Evolutionary conservation across 2,888 invertebrate species (phyloP).

Genomic region (Erpobdella octoculata): DNA sequence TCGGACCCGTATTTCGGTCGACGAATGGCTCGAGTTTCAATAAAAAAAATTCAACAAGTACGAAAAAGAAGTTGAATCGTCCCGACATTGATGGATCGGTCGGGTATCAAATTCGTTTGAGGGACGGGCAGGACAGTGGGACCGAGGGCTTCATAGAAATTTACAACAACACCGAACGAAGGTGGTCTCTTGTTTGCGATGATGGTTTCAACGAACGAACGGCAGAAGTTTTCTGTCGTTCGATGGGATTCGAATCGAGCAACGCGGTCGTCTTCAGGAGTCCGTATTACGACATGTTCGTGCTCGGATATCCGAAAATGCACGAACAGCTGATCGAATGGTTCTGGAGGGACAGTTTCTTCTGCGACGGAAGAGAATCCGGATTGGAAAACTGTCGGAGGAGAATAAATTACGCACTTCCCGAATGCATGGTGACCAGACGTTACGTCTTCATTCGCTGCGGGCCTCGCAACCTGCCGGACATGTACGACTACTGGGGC

Average conservation of each 20-base stretch:
- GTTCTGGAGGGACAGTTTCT: conserved; percentile 49
- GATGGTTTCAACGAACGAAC: conserved; percentile 84
- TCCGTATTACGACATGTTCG: conserved; percentile 47
- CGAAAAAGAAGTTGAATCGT: conserved; percentile 12
- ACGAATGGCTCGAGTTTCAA: background rate
- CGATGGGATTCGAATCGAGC: conserved; percentile 78
- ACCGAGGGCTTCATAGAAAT: conserved; percentile 80
- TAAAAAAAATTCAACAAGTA: too few relatives aligned
- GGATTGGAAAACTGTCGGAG: conserved; percentile 58
- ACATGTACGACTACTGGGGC: conserved; percentile 65
- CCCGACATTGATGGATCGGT: conserved; percentile 19
- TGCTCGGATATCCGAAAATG: conserved; percentile 47
- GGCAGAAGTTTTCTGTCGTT: conserved; percentile 88
- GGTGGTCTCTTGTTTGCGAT: conserved; percentile 96
- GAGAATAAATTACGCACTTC: conserved; percentile 63
- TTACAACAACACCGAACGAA: conserved; percentile 85
- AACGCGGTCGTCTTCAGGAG: conserved; percentile 75
- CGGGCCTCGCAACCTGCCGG: conserved; percentile 55
- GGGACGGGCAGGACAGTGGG: conserved; percentile 67
- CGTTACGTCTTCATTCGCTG: conserved; percentile 86
- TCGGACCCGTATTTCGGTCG: conserved; percentile 28
- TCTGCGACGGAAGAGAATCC: conserved; percentile 52
- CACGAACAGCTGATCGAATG: conserved; percentile 44
- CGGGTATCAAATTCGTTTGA: conserved; percentile 58
- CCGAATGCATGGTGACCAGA: conserved; percentile 67